Conservation (phyloP, 1,140 invertebrate species). For the Bombus confusus region DNA sequence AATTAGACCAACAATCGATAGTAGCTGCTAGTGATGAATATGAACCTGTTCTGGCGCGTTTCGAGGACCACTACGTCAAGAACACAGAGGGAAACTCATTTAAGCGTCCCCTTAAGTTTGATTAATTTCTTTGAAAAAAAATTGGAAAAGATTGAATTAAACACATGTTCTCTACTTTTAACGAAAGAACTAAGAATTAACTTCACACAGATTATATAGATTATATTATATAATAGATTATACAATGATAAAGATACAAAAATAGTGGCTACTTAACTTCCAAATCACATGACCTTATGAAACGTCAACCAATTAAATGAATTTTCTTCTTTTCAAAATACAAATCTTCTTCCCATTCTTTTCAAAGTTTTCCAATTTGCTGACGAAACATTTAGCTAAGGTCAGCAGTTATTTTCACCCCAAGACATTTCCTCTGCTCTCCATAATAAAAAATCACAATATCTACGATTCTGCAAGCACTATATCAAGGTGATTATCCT, state of each 20-base stretch:
- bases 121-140: background rate
- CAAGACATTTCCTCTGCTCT: background rate
- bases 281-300: background rate
- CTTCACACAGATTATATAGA: too few species aligned
- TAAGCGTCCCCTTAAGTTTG: background rate
- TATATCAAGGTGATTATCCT: too few species aligned
- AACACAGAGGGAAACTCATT: background rate
- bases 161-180: background rate
- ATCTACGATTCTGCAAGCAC: too few species aligned
- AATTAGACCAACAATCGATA: constrained; percentile 82
- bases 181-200: background rate
- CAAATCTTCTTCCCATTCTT: background rate
- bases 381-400: background rate
- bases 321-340: background rate
- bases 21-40: constrained; percentile 74
- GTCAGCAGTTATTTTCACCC: background rate
- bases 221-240: too few species aligned
- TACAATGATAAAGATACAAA: background rate
- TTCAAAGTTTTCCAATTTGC: background rate
- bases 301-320: background rate
- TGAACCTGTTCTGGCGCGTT: constrained; percentile 55
- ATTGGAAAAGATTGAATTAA: too few species aligned
- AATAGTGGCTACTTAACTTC: background rate
- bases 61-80: constrained; percentile 14
- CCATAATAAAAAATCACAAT: background rate